Conservation (phyloP, 2,113 vertebrate species). For the Hippocampus guttulatus region DNA sequence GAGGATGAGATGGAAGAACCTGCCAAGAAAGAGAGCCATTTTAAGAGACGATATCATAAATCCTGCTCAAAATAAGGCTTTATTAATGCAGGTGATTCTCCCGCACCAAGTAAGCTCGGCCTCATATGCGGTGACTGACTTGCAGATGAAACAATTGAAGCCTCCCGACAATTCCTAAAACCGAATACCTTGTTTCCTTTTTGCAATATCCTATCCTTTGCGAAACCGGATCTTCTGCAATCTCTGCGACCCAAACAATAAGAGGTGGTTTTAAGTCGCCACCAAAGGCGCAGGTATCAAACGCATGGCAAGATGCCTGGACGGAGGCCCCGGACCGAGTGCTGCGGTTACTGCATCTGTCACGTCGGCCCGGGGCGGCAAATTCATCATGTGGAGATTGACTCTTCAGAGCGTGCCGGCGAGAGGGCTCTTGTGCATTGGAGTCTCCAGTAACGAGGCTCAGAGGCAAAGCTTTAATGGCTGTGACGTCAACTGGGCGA, state of each 20-base stretch:
- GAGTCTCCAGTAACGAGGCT: slow-evolving; percentile 54
- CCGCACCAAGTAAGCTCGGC: too few relatives aligned
- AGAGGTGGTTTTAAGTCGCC: not conserved
- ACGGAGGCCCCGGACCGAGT: slow-evolving; percentile 41
- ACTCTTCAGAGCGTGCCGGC: slow-evolving; percentile 22
- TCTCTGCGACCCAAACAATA: slow-evolving; percentile 3
- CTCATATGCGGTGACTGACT: too few relatives aligned
- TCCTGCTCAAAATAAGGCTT: not conserved
- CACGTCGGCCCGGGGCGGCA: slow-evolving; percentile 35
- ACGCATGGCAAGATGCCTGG: slow-evolving; percentile 29
- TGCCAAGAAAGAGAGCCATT: not conserved
- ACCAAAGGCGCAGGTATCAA: not conserved
- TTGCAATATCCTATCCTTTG: too few relatives aligned
- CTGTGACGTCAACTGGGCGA: slow-evolving; percentile 57
- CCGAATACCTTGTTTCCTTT: not conserved
- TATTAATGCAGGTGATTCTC: not conserved
- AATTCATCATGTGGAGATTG: slow-evolving; percentile 58
- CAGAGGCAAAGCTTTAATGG: slow-evolving; percentile 60
- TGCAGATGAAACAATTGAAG: too few relatives aligned
- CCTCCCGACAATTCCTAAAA: not conserved
- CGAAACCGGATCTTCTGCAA: too few relatives aligned
- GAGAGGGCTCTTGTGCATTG: slow-evolving; percentile 26
- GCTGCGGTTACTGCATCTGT: slow-evolving; percentile 45
- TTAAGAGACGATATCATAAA: not conserved
- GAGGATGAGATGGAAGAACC: not conserved